Percentiles rank a stretch among this genome's conserved stretches.
Conservation (phyloP, 2,888 invertebrate genomes). For the Macrosiphum euphorbiae region DNA sequence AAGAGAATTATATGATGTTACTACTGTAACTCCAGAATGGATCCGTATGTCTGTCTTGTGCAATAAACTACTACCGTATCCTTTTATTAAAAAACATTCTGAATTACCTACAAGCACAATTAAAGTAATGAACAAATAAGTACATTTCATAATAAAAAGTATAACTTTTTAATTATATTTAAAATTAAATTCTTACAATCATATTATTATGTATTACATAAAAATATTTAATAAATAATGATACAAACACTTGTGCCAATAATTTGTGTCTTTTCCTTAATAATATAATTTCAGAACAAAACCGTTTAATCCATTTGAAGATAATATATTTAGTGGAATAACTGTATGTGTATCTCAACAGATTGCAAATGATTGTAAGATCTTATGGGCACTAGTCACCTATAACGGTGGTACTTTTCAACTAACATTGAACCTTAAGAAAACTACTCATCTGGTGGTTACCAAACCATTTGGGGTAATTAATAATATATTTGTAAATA, state of each 20-base stretch:
- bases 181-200: no score
- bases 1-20: conserved; percentile 92
- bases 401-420: conserved; percentile 88
- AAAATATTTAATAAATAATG: not conserved
- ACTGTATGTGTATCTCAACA: conserved; percentile 84
- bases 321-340: conserved; percentile 82
- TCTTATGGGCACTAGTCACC: conserved; percentile 87
- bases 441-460: conserved; percentile 84
- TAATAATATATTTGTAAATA: conserved; percentile 38
- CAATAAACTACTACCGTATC: conserved; percentile 76
- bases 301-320: conserved; percentile 79
- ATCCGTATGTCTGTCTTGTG: conserved; percentile 76
- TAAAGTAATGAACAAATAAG: not conserved
- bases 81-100: conserved; percentile 68
- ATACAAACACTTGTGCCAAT: not conserved
- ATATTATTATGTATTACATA: not conserved
- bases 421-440: conserved; percentile 76
- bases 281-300: conserved; percentile 75
- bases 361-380: conserved; percentile 79
- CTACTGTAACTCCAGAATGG: conserved; percentile 91
- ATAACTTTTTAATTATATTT: not conserved
- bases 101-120: not conserved
- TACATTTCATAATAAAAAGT: not conserved
- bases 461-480: conserved; percentile 78
- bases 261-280: conserved; percentile 60